Percentiles rank a stretch among this genome's conserved stretches.
phyloP scores from a whole-genome alignment of 2,113 vertebrate genomes.

The Polypterus senegalus region DNA sequence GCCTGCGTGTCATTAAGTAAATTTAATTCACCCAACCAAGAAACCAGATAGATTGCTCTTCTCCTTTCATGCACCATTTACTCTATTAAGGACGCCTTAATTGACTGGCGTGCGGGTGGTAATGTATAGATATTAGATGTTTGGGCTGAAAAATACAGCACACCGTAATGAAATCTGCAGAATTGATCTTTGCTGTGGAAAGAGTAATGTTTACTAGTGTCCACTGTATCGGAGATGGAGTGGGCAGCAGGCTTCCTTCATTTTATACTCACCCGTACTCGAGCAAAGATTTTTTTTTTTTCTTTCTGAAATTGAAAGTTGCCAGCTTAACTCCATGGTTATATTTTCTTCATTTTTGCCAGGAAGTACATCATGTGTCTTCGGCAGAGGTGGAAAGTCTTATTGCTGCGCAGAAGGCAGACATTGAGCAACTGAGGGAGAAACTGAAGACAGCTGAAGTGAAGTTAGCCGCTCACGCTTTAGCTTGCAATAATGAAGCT shows the following conservation, averaged over 20 bases:
- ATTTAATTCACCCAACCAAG: too few species aligned
- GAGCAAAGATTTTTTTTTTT: slow-evolving; percentile 39
- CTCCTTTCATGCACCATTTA: too few species aligned
- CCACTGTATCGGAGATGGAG: too few species aligned
- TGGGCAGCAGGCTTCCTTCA: too few species aligned
- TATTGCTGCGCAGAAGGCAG: slow-evolving; percentile 38
- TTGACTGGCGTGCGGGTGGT: slow-evolving; percentile 3
- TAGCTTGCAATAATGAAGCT: slow-evolving; percentile 17
- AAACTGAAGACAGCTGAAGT: slow-evolving; percentile 32
- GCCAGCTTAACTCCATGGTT: too few species aligned
- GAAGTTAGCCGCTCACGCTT: slow-evolving; percentile 27
- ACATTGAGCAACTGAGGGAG: slow-evolving; percentile 45
- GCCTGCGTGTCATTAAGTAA: too few species aligned
- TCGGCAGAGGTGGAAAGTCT: slow-evolving; percentile 32
- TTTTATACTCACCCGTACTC: slow-evolving; percentile 6
- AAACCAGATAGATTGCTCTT: too few species aligned
- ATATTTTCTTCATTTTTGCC: slow-evolving; percentile 14
- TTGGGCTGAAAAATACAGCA: too few species aligned
- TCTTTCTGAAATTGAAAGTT: slow-evolving; percentile 20
- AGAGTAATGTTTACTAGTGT: too few species aligned
- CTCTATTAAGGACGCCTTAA: not conserved
- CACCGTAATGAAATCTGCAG: too few species aligned
- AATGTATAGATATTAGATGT: slow-evolving; percentile 1
- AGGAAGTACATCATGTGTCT: slow-evolving; percentile 29
- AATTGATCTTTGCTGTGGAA: too few species aligned